Conservation (phyloP, 1,140 invertebrate species). For the Brachionus asplanchnoidis region DNA sequence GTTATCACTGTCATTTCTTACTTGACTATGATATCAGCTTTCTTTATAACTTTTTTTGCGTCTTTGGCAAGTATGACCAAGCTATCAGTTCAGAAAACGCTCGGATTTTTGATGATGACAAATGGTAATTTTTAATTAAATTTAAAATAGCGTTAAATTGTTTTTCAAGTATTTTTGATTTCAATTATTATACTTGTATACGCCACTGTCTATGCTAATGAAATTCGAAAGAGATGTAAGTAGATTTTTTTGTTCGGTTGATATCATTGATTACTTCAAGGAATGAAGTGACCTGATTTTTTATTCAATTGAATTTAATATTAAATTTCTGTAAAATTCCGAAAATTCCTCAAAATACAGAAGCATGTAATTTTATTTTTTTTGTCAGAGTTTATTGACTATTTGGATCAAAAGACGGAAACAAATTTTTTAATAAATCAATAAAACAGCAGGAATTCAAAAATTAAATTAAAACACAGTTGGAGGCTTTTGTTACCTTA, state of each 20-base stretch:
- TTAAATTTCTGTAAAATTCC: neutral
- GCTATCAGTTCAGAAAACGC: neutral
- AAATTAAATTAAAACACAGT: neutral
- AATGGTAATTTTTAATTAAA: constrained; percentile 12
- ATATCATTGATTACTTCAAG: neutral
- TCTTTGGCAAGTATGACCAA: neutral
- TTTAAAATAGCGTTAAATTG: neutral
- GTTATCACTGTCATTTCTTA: neutral
- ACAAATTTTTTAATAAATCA: constrained; percentile 5
- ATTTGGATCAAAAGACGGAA: constrained; percentile 21
- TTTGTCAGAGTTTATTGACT: neutral
- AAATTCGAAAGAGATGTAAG: neutral
- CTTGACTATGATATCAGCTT: neutral
- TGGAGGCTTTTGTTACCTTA: neutral
- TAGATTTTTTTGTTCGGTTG: neutral
- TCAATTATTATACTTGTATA: constrained; percentile 3
- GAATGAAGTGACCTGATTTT: neutral
- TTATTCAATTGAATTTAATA: neutral
- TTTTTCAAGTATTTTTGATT: neutral
- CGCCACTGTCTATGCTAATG: neutral
- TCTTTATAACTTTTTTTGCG: neutral
- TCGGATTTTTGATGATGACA: neutral
- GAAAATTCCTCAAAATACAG: constrained; percentile 1
- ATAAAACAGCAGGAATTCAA: constrained; percentile 9
- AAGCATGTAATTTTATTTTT: neutral